Evolutionary conservation across 2,113 vertebrate genomes (phyloP).

Genomic region (Saccopteryx leptura): DNA sequence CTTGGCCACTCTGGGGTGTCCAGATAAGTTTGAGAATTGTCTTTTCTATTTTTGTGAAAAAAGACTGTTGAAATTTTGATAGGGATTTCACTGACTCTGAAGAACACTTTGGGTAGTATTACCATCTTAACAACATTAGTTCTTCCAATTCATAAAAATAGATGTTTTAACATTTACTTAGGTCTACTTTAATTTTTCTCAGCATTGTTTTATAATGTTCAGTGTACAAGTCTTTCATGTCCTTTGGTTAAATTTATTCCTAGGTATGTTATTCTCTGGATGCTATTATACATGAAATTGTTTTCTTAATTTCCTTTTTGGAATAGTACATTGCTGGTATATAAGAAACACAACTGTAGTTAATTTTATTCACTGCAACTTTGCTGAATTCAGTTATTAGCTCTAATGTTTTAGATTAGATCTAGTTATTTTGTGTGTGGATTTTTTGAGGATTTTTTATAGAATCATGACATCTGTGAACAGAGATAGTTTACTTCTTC

Average conservation of each 20-base stretch:
- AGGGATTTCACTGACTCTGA: neutral
- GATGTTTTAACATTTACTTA: neutral
- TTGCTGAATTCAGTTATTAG: no score
- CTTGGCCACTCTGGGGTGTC: neutral
- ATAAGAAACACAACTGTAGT: neutral
- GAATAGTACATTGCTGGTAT: neutral
- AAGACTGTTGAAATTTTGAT: neutral
- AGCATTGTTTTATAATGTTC: neutral
- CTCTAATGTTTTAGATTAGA: no score
- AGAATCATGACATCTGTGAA: neutral
- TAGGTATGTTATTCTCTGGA: neutral
- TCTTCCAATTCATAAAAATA: neutral
- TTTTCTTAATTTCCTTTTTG: constrained; percentile 23
- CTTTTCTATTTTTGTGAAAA: neutral
- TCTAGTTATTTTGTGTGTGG: no score
- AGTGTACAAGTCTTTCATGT: neutral
- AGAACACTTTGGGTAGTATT: neutral
- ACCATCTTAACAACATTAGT: neutral
- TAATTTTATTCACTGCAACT: neutral
- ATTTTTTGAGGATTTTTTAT: neutral
- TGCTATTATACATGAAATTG: neutral
- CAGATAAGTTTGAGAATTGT: neutral
- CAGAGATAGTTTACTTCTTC: no score
- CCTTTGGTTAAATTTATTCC: neutral
- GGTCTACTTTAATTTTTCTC: neutral